Evolutionary conservation across 2,113 vertebrate genomes (phyloP).

Genomic region (Lycaon pictus): DNA sequence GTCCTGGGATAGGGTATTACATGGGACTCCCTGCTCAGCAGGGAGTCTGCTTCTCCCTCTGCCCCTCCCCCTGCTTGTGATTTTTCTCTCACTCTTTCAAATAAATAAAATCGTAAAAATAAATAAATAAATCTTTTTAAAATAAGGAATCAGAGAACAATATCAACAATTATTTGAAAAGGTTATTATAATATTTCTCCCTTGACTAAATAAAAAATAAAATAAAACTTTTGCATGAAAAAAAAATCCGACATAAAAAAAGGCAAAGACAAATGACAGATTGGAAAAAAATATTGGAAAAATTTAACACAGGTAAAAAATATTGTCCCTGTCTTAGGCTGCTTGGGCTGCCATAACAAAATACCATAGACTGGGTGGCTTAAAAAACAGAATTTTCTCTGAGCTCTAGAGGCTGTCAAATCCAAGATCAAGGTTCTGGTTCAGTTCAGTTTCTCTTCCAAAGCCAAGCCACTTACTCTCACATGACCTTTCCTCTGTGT

Average conservation of each 20-base stretch:
- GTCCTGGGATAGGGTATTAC: too few species aligned
- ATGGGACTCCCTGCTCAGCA: too few species aligned
- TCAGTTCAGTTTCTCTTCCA: not conserved
- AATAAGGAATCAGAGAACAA: not conserved
- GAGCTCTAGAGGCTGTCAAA: not conserved
- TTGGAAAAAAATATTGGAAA: slow-evolving; percentile 11
- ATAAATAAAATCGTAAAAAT: too few species aligned
- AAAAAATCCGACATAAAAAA: not conserved
- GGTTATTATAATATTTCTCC: not conserved
- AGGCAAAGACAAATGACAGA: not conserved
- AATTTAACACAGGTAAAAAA: not conserved
- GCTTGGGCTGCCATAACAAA: not conserved
- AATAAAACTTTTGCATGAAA: not conserved
- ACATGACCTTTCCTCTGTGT: not conserved
- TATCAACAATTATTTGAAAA: slow-evolving; percentile 28
- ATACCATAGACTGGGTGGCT: not conserved
- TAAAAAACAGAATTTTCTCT: slow-evolving; percentile 9
- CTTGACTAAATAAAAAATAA: slow-evolving; percentile 23
- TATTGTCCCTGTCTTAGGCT: not conserved
- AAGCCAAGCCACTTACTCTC: not conserved
- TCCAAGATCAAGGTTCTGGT: not conserved
- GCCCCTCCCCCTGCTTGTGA: too few species aligned
- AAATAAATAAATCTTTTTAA: too few species aligned
- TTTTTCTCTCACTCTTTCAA: too few species aligned
- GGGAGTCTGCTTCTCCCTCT: too few species aligned